phyloP scores from a whole-genome alignment of 2,888 invertebrate genomes.

The Ornithoptera alexandrae region DNA sequence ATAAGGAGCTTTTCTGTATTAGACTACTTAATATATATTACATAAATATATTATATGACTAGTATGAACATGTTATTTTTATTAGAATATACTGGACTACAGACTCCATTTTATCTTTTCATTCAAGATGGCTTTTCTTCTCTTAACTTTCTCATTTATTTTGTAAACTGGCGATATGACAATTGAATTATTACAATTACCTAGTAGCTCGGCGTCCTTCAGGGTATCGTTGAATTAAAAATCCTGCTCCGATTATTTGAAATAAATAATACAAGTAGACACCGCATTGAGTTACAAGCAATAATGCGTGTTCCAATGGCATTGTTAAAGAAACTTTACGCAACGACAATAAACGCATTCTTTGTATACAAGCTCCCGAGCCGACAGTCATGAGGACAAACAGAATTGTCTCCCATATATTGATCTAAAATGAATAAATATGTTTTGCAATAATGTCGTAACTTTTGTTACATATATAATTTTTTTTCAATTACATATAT shows the following conservation, averaged over 20 bases:
- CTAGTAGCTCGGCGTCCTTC: slow-evolving; percentile 64
- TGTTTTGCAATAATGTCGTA: background rate
- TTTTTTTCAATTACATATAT: background rate
- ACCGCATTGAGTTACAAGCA: slow-evolving; percentile 89
- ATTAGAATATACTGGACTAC: too few species aligned
- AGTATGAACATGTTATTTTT: too few species aligned
- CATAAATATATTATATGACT: too few species aligned
- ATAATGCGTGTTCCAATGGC: slow-evolving; percentile 84
- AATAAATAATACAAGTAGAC: slow-evolving; percentile 89
- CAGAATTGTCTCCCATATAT: slow-evolving; percentile 76
- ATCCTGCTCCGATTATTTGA: slow-evolving; percentile 86
- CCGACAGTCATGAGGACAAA: slow-evolving; percentile 68
- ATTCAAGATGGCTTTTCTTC: too few species aligned
- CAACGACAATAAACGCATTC: slow-evolving; percentile 63
- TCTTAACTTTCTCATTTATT: background rate
- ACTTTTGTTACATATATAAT: background rate
- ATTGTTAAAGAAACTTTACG: slow-evolving; percentile 56
- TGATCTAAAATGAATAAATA: slow-evolving; percentile 69
- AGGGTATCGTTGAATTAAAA: slow-evolving; percentile 66
- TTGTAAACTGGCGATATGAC: background rate
- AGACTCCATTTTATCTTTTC: too few species aligned
- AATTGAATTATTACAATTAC: slow-evolving; percentile 37
- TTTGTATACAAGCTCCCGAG: slow-evolving; percentile 66
- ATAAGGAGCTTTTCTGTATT: too few species aligned
- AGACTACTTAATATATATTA: too few species aligned